Conservation (phyloP, 2,797 vertebrate genomes). For the Microctenopoma steveboyesi region DNA sequence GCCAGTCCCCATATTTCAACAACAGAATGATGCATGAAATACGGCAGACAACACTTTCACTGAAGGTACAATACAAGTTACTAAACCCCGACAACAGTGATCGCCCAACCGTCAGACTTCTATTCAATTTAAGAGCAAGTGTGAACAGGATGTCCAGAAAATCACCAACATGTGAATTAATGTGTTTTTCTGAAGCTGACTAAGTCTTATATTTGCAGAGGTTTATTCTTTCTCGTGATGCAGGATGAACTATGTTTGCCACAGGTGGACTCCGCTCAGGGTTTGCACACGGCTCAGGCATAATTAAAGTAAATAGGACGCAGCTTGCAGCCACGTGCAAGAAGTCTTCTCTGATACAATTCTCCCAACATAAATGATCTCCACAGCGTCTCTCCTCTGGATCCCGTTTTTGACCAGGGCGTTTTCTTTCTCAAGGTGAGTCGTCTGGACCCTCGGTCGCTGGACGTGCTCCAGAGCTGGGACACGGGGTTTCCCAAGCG, state of each 20-base stretch:
- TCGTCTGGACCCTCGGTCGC: conserved; percentile 88
- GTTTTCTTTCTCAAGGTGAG: conserved; percentile 80
- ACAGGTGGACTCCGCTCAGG: no score
- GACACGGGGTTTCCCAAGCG: conserved; percentile 96
- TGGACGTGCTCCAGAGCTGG: conserved; percentile 93
- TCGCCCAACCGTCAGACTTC: not conserved
- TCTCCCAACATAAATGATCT: not conserved
- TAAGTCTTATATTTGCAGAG: no score
- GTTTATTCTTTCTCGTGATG: no score
- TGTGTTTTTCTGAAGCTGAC: not conserved
- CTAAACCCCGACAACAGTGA: not conserved
- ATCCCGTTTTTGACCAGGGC: not conserved
- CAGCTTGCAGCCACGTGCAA: not conserved
- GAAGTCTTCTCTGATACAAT: not conserved
- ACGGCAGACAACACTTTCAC: not conserved
- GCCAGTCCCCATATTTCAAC: not conserved
- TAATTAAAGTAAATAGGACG: no score
- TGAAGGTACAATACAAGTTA: not conserved
- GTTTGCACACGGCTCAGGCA: no score
- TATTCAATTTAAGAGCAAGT: not conserved
- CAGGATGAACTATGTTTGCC: no score
- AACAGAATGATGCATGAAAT: not conserved
- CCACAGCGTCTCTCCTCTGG: not conserved
- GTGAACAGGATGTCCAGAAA: not conserved
- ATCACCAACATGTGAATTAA: not conserved